A percentile compares a stretch with the other conserved stretches of the same genome.
phyloP scores from a whole-genome alignment of 2,113 vertebrate genomes.

The Oncorhynchus nerka region DNA sequence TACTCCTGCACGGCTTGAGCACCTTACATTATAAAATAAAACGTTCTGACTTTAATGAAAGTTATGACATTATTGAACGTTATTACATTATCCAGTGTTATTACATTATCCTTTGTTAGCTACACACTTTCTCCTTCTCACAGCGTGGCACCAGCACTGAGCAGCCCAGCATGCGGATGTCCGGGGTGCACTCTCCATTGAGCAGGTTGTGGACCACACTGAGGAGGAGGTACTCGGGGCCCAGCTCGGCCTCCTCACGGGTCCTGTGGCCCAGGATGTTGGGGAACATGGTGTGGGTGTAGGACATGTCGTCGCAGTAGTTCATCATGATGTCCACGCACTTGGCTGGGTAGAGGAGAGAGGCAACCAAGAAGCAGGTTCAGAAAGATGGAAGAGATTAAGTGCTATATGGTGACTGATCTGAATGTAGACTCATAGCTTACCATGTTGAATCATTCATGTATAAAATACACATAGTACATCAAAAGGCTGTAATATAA shows the following conservation, averaged over 20 bases:
- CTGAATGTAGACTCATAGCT: no score
- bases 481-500: no score
- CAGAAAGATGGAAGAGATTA: slow-evolving; percentile 10
- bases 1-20: slow-evolving; percentile 79
- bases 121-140: slow-evolving; percentile 54
- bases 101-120: no score
- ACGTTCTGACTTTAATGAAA: no score
- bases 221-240: slow-evolving; percentile 87
- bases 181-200: slow-evolving; percentile 85
- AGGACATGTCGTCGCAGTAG: slow-evolving; percentile 83
- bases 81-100: no score
- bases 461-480: neutral
- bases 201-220: slow-evolving; percentile 85
- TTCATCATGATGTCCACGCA: slow-evolving; percentile 79
- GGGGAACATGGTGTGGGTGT: slow-evolving; percentile 81
- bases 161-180: slow-evolving; percentile 88
- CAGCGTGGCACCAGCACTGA: slow-evolving; percentile 85
- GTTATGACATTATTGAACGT: no score
- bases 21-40: neutral
- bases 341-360: slow-evolving; percentile 64
- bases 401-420: no score
- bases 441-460: neutral
- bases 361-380: no score
- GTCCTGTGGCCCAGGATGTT: slow-evolving; percentile 82
- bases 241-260: slow-evolving; percentile 76